Evolutionary conservation across 2,888 invertebrate genomes (phyloP).

Genomic region (Cerceris rybyensis): DNA sequence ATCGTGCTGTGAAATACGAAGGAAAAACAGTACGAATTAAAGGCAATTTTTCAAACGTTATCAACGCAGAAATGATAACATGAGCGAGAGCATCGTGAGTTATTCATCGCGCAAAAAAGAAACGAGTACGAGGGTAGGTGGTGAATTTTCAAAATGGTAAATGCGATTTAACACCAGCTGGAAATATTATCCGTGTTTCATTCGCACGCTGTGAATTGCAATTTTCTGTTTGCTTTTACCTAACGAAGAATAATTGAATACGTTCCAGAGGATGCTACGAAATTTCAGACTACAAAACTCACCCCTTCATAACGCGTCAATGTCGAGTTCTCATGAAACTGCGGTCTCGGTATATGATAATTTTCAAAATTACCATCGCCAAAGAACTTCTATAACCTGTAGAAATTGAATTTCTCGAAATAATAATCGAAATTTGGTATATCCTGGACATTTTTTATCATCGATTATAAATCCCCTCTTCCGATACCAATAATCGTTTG

Average conservation of each 20-base stretch:
- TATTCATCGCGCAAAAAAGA: neutral
- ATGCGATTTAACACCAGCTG: conserved; percentile 34
- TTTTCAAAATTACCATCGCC: neutral
- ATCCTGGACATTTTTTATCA: too few species aligned
- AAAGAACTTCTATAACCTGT: too few species aligned
- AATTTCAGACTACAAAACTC: conserved; percentile 34
- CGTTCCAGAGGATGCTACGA: conserved; percentile 25
- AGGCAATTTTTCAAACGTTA: too few species aligned
- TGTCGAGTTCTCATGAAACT: conserved; percentile 5
- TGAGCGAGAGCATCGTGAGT: neutral
- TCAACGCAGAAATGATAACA: neutral
- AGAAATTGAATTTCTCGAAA: too few species aligned
- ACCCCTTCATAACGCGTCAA: conserved; percentile 36
- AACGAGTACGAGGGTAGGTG: conserved; percentile 25
- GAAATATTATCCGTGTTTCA: conserved; percentile 44
- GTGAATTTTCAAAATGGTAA: conserved; percentile 34
- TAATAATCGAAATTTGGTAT: too few species aligned
- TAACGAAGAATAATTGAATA: conserved; percentile 60
- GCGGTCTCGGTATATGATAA: neutral
- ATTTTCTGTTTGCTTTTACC: conserved; percentile 50
- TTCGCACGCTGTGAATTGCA: conserved; percentile 23
- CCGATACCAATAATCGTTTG: too few species aligned
- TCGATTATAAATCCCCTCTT: too few species aligned
- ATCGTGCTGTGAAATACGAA: neutral
- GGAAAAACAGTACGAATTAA: too few species aligned